A percentile compares a stretch with the other conserved stretches of the same genome.
These are phyloP conservation scores for Dryobotodes eremita DNA, from an alignment of 2,888 invertebrate genomes.

Conservation along the genomic window DNA sequence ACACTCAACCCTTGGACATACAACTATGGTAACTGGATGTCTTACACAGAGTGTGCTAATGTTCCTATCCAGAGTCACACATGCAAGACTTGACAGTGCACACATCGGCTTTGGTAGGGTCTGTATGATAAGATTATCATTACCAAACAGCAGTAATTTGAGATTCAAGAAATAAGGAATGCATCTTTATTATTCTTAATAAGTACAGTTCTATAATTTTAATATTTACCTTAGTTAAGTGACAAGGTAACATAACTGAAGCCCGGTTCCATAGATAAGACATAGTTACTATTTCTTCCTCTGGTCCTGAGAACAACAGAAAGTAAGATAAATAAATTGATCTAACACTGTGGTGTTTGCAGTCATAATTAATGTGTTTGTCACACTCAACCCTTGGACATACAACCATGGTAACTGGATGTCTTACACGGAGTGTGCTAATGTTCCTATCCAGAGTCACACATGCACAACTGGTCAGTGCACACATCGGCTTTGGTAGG, in stretches of 20 bases:
- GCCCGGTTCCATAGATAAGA: not conserved
- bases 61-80: constrained; percentile 89
- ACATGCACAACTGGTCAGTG: constrained; percentile 76
- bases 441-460: constrained; percentile 90
- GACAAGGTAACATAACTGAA: not conserved
- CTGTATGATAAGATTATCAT: not conserved
- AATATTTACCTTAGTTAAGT: constrained; percentile 16
- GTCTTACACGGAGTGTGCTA: constrained; percentile 88
- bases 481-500: constrained; percentile 90
- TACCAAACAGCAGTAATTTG: not conserved
- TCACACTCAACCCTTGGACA: constrained; percentile 88
- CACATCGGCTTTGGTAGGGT: constrained; percentile 90
- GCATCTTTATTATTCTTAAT: not conserved
- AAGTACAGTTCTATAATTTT: not conserved
- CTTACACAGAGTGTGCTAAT: constrained; percentile 88
- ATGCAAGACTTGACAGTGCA: constrained; percentile 78
- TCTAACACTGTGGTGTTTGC: not conserved
- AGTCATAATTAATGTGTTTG: constrained; percentile 63
- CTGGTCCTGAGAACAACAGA: constrained; percentile 27
- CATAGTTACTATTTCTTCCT: not conserved
- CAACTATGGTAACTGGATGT: constrained; percentile 76
- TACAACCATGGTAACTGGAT: constrained; percentile 75
- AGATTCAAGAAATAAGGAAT: not conserved
- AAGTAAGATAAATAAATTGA: constrained; percentile 6
- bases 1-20: constrained; percentile 69